phyloP scores from a whole-genome alignment of 2,113 vertebrate species.

The Lophochroa leadbeateri region DNA sequence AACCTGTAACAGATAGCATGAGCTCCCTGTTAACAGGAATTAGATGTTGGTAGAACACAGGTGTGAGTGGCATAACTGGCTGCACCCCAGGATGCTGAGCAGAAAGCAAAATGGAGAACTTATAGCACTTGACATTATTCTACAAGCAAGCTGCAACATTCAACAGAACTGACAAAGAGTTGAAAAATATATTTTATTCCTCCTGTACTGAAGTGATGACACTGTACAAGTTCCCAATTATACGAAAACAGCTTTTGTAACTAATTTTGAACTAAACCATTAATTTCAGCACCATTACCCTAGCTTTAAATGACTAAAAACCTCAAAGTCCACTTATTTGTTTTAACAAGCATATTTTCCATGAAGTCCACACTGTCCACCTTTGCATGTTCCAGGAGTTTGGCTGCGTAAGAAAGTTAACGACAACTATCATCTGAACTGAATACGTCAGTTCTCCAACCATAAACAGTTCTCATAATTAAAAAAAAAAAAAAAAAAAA shows the following conservation, averaged over 20 bases:
- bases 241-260: neutral
- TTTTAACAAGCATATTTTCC: neutral
- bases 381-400: neutral
- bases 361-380: neutral
- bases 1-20: fast-evolving
- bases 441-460: neutral
- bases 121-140: neutral
- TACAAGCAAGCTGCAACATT: neutral
- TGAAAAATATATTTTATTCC: slow-evolving; percentile 63
- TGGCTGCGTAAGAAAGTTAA: neutral
- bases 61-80: neutral
- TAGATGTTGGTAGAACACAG: neutral
- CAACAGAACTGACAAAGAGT: neutral
- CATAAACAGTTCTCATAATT: slow-evolving; percentile 5
- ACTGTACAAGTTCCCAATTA: neutral
- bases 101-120: neutral
- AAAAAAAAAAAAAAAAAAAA: neutral
- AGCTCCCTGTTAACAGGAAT: neutral
- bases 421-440: neutral
- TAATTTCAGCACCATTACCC: neutral
- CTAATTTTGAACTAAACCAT: neutral
- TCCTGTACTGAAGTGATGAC: neutral
- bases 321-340: neutral
- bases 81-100: neutral
- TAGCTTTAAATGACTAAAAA: neutral